Evolutionary conservation across 2,888 invertebrate species (phyloP).

Genomic region (Drosophila anomalata): DNA sequence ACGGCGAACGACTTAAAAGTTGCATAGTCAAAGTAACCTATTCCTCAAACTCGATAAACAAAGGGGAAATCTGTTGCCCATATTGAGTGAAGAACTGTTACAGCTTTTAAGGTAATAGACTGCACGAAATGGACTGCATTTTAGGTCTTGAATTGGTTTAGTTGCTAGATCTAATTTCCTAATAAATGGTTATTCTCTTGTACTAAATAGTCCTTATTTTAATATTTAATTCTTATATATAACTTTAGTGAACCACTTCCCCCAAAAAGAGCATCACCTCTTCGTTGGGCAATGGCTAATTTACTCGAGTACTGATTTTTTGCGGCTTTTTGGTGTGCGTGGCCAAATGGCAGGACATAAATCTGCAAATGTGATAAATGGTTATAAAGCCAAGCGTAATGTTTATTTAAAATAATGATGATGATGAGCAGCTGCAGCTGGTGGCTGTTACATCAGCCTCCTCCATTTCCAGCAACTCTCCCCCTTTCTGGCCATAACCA

Average conservation of each 20-base stretch:
- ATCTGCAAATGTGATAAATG: conserved; percentile 78
- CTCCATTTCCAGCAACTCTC: neutral
- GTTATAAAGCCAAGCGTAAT: conserved; percentile 70
- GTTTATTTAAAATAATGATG: conserved; percentile 79
- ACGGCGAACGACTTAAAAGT: neutral
- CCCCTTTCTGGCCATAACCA: conserved; percentile 3
- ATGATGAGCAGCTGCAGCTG: conserved; percentile 56
- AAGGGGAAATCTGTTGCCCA: neutral
- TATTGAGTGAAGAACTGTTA: neutral
- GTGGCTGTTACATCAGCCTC: conserved; percentile 6
- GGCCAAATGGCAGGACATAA: conserved; percentile 63
- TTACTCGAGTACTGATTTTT: conserved; percentile 28
- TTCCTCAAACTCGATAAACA: neutral
- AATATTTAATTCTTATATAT: no score
- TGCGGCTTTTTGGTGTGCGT: conserved; percentile 21
- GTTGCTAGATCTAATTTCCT: neutral
- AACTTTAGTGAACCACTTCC: no score
- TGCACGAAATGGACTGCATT: neutral
- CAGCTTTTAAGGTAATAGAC: neutral
- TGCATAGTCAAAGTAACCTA: neutral
- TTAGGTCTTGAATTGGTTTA: neutral
- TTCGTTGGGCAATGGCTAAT: conserved; percentile 25
- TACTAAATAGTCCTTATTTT: no score
- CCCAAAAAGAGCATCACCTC: conserved; percentile 20
- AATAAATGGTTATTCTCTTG: no score